Conservation (phyloP, 2,888 invertebrate species). For the Galerucella calmariensis region DNA sequence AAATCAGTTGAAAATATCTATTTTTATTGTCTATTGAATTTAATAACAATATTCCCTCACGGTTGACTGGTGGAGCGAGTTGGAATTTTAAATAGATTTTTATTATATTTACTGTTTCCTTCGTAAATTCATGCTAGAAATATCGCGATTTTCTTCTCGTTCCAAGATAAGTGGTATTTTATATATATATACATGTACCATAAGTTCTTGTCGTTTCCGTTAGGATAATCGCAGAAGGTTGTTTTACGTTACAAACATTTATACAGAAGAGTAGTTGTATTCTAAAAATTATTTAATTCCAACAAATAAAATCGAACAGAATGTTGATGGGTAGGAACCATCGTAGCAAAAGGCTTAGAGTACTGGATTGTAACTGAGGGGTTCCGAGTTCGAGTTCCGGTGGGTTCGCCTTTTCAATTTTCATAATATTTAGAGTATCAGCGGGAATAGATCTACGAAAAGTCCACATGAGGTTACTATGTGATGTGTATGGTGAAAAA, state of each 20-base stretch:
- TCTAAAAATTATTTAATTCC: not conserved
- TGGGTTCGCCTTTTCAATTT: too few species aligned
- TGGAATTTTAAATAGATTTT: slow-evolving; percentile 13
- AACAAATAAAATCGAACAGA: too few species aligned
- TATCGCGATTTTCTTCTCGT: not conserved
- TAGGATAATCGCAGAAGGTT: not conserved
- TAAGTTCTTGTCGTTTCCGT: slow-evolving; percentile 2
- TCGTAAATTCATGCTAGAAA: not conserved
- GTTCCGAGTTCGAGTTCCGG: too few species aligned
- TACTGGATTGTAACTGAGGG: too few species aligned
- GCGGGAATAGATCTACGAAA: too few species aligned
- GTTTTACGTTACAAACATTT: not conserved
- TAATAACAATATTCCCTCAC: slow-evolving; percentile 12
- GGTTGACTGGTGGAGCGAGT: slow-evolving; percentile 13
- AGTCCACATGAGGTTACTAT: too few species aligned
- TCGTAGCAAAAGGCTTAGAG: too few species aligned
- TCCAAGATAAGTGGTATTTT: too few species aligned
- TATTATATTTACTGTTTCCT: slow-evolving; percentile 12
- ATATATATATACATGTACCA: not conserved
- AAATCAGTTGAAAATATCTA: slow-evolving; percentile 4
- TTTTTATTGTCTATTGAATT: not conserved
- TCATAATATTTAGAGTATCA: too few species aligned
- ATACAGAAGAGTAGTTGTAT: not conserved
- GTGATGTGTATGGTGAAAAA: too few species aligned
- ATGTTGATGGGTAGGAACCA: too few species aligned